Evolutionary conservation across 2,888 invertebrate genomes (phyloP).

Genomic region (Macropis europaea): DNA sequence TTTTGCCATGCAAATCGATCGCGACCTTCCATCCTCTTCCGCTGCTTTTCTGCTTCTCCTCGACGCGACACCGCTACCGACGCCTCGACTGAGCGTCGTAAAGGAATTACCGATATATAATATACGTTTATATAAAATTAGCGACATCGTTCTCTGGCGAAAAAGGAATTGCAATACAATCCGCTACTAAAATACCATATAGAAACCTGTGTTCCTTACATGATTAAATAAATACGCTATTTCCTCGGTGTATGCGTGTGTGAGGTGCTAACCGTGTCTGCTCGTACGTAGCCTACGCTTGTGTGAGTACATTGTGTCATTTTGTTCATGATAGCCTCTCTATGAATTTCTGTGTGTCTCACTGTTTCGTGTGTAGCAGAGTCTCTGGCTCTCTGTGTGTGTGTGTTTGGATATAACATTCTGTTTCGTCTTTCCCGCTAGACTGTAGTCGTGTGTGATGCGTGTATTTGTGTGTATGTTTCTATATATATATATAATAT

Average conservation of each 20-base stretch:
- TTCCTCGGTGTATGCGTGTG: too few relatives aligned
- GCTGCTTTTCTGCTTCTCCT: too few relatives aligned
- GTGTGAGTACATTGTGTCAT: too few relatives aligned
- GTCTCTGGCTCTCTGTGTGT: too few relatives aligned
- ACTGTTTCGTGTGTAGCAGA: too few relatives aligned
- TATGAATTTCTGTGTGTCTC: too few relatives aligned
- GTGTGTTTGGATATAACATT: conserved; percentile 34
- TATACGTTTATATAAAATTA: conserved; percentile 67
- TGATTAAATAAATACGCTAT: conserved; percentile 65
- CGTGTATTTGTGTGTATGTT: conserved; percentile 13
- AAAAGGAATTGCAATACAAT: conserved; percentile 58
- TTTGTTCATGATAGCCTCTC: too few relatives aligned
- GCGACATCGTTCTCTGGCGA: conserved; percentile 60
- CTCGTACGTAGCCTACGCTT: too few relatives aligned
- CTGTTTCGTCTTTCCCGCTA: too few relatives aligned
- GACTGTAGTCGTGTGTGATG: too few relatives aligned
- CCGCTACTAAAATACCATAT: conserved; percentile 67
- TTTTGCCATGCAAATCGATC: conserved; percentile 18
- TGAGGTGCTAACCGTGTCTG: too few relatives aligned
- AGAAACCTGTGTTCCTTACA: conserved; percentile 60
- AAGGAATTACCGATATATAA: conserved; percentile 30
- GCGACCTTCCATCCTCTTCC: not conserved
- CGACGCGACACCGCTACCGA: too few relatives aligned
- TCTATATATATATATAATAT: conserved; percentile 25
- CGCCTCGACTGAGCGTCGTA: not conserved